Conservation (phyloP, 2,797 vertebrate species). For the Eurystomus glaucurus region DNA sequence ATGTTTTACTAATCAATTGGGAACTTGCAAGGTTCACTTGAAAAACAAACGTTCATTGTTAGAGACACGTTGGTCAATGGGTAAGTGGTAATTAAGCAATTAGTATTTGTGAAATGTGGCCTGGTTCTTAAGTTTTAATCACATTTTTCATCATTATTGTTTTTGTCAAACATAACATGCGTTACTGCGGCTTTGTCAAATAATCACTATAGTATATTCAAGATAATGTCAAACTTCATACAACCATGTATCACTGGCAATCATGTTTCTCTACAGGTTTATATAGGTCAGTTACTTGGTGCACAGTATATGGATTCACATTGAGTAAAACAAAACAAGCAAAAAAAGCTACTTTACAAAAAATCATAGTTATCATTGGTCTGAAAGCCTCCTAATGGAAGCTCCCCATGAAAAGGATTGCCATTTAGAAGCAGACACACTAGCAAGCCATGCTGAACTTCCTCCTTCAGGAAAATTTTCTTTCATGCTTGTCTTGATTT, state of each 20-base stretch:
- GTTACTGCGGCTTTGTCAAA: background rate
- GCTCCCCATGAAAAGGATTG: background rate
- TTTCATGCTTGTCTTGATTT: slow-evolving; percentile 35
- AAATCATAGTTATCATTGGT: background rate
- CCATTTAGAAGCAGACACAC: background rate
- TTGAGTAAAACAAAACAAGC: background rate
- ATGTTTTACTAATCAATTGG: slow-evolving; percentile 44
- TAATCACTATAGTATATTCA: background rate
- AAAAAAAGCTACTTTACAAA: background rate
- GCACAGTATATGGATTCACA: background rate
- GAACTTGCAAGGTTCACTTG: slow-evolving; percentile 4
- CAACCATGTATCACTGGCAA: background rate
- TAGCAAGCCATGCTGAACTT: background rate
- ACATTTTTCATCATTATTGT: background rate
- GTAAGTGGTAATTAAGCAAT: slow-evolving; percentile 57
- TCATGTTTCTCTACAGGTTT: background rate
- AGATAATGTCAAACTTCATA: background rate
- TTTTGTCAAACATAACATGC: background rate
- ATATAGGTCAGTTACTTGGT: background rate
- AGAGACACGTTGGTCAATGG: background rate
- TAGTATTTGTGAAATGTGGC: slow-evolving; percentile 49
- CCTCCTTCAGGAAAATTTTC: background rate
- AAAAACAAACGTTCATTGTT: slow-evolving; percentile 46
- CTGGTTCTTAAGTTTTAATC: slow-evolving; percentile 40
- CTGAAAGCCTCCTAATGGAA: background rate